Conservation (phyloP, 1,140 invertebrate species). For the Chymomyza costata region DNA sequence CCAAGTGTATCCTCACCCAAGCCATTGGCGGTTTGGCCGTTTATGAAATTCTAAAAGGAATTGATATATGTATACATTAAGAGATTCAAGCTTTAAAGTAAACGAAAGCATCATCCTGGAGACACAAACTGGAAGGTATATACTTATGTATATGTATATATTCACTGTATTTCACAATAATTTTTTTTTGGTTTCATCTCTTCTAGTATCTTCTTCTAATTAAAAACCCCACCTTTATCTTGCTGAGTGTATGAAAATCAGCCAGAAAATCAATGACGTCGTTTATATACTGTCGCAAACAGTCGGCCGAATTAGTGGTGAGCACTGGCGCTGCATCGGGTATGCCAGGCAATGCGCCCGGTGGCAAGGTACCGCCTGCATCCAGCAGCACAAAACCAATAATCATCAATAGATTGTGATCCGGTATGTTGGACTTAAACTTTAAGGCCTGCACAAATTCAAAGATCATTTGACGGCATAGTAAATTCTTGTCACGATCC, state of each 20-base stretch:
- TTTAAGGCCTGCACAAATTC: constrained; percentile 96
- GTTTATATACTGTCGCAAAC: constrained; percentile 92
- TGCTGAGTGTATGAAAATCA: constrained; percentile 96
- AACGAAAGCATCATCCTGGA: too few species aligned
- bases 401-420: constrained; percentile 94
- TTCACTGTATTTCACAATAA: too few species aligned
- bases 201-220: too few species aligned
- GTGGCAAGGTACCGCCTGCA: constrained; percentile 81
- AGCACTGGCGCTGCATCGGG: constrained; percentile 78
- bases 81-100: too few species aligned
- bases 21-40: constrained; percentile 83
- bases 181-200: too few species aligned
- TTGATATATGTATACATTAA: too few species aligned
- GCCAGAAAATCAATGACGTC: constrained; percentile 97
- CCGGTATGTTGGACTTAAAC: constrained; percentile 94
- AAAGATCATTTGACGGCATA: constrained; percentile 92
- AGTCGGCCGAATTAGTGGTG: constrained; percentile 93
- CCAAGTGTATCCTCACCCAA: constrained; percentile 97
- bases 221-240: constrained; percentile 92
- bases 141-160: too few species aligned
- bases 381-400: constrained; percentile 90
- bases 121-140: too few species aligned
- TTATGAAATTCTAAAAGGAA: constrained; percentile 86
- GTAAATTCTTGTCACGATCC: constrained; percentile 94
- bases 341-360: constrained; percentile 66